phyloP scores from a whole-genome alignment of 2,797 vertebrate genomes.

The Nannoperca australis region DNA sequence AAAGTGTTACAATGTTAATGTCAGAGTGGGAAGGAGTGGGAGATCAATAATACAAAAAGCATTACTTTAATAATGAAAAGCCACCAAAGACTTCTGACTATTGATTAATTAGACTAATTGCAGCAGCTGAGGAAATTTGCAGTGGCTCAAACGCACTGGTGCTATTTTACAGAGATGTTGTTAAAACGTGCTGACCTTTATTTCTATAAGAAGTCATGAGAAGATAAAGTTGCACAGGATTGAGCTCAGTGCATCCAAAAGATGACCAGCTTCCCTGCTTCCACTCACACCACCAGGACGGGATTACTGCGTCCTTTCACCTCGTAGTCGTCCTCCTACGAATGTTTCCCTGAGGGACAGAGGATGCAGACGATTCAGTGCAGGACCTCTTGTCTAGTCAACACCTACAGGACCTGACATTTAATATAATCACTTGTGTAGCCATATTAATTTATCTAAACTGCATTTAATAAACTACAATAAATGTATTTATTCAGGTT shows the following conservation, averaged over 20 bases:
- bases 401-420: constrained; percentile 10
- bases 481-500: constrained; percentile 12
- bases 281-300: no score
- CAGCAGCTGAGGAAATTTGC: background rate
- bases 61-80: background rate
- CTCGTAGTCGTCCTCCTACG: background rate
- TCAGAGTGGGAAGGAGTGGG: background rate
- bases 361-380: background rate
- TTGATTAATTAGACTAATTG: background rate
- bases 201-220: background rate
- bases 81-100: background rate
- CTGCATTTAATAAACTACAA: background rate
- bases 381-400: background rate
- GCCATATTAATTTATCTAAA: background rate
- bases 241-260: background rate
- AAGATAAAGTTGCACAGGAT: background rate
- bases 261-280: background rate
- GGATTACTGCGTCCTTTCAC: background rate
- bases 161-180: background rate
- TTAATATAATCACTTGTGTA: constrained; percentile 16
- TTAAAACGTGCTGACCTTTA: background rate
- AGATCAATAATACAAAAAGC: background rate
- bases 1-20: background rate
- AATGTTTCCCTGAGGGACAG: background rate
- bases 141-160: background rate